Evolutionary conservation across 1,140 invertebrate genomes (phyloP), one percentile per base, ranked within the genome.

Genomic region (Caenorhabditis elegans): DNA sequence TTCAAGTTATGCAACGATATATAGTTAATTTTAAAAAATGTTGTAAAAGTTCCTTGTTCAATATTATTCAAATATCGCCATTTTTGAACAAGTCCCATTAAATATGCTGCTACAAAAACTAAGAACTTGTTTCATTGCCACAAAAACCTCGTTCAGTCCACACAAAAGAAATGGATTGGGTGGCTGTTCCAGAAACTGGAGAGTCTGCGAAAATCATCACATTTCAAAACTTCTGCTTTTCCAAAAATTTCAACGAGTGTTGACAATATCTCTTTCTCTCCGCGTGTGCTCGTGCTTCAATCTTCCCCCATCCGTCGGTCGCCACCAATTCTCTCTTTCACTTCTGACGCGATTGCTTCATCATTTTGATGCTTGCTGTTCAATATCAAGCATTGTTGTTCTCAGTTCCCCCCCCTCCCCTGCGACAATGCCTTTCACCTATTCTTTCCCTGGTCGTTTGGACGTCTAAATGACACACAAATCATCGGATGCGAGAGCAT

Each of bases 191-290:
- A 34, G 34, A 39, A 70, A 70, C 34, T 22, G 8, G 11, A 5
- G 28, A 19, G 28, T 22, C 60, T 70, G 31, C 60, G 0, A 15
- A 70, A 70, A 39, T 70, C 34, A 70, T 70, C 60, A 17, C n/a
- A 24, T 65, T 19, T 19, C n/a, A 13, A 13, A 70, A n/a, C 28
- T 70, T 10, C 43, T 34, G 0, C 60, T 34, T 43, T 43, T 34
- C 22, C 60, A 11, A 70, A 70, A 70, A 39, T 70, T 70, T 70
- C 60, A 70, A 70, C 60, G 60, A 17, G 60, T 70, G 60, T 70
- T 70, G 60, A 70, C 60, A 70, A 70, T 70, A 70, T 70, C 60
- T 70, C 34, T 70, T 70, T 70, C 34, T 28, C 34, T 17, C 13
- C 51, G 19, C 8, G 3, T 22, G 13, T 28, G 5, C 13, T 13